These are phyloP conservation scores for Cephus nigrinus DNA, from an alignment of 2,888 invertebrate species.

Conservation along the genomic window DNA sequence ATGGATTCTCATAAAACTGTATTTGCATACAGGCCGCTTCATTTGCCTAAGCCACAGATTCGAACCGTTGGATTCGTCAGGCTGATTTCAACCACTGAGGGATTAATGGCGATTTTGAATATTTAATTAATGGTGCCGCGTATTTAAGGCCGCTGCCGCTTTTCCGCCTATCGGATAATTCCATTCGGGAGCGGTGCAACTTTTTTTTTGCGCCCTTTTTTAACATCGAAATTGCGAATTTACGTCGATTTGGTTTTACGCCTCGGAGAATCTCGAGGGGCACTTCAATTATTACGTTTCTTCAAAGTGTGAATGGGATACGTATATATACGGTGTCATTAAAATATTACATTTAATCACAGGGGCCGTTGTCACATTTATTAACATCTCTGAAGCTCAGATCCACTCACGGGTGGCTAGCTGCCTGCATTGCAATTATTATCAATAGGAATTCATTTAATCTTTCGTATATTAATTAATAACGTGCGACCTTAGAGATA, in stretches of 20 bases:
- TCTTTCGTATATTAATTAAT: slow-evolving; percentile 50
- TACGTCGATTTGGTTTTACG: neutral
- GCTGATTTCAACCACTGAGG: slow-evolving; percentile 40
- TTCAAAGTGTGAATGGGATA: too few relatives aligned
- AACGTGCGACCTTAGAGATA: slow-evolving; percentile 18
- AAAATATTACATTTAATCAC: neutral
- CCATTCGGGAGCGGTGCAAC: neutral
- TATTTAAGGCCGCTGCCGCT: slow-evolving; percentile 1
- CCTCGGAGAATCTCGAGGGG: neutral
- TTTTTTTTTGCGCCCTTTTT: neutral
- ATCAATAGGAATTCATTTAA: slow-evolving; percentile 53
- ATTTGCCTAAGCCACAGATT: slow-evolving; percentile 53
- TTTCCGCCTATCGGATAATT: neutral
- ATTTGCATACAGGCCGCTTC: slow-evolving; percentile 46
- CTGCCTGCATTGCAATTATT: slow-evolving; percentile 5
- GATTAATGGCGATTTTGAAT: slow-evolving; percentile 52
- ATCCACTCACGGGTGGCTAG: neutral
- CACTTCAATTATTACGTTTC: neutral
- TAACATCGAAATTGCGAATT: neutral
- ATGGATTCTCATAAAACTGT: slow-evolving; percentile 40
- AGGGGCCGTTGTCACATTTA: neutral
- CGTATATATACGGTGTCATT: neutral
- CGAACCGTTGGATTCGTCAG: slow-evolving; percentile 41
- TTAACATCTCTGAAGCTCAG: neutral
- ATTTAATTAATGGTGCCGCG: slow-evolving; percentile 43